Base-by-base conservation (phyloP, 2,888 invertebrate species). In the Cenopis cana region DNA sequence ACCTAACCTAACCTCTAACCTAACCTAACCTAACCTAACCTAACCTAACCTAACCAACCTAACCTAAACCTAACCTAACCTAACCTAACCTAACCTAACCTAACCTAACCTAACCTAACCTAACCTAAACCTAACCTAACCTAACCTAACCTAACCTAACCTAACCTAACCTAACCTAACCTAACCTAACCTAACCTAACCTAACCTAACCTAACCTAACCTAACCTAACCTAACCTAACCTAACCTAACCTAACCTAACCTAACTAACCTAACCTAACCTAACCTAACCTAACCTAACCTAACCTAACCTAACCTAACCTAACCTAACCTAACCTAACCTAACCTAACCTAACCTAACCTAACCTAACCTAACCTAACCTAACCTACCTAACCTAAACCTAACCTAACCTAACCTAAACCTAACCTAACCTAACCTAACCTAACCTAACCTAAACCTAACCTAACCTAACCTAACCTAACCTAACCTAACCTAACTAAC, bases 191-290 rank as follows among this genome's bases (percentile, higher is more conserved):
- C n/a, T n/a, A n/a, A n/a, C n/a, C n/a, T n/a, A n/a, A n/a, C n/a
- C 71, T 62, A 68, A 67, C 67, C 74, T 73, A 74, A 75, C 75
- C 75, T 74, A 74, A 74, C 73, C 73, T 73, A 74, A 74, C 74
- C 74, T 74, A 74, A 75, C 76, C 74, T 73, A 73, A 73, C 74
- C 69, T 70, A 69, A 73, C 72, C 74, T 73, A 68, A 70, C 70
- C 73, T 65, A 71, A 71, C 71, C 71, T 71, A 71, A 71, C 71
- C 71, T 71, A 29, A 54, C 71, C 71, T 60, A 60, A 60, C 71
- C 59, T 57, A 55, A 55, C 54, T 55, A 18, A 17, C 56, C 56
- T 55, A 55, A 65, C 55, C 66, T 56, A 46, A 66, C 56, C 66
- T 46, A 46, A 56, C 56, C 62, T 56, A 64, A 64, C 57, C 69